Base-by-base conservation (phyloP, 2,113 vertebrate genomes). In the Gymnogyps californianus region DNA sequence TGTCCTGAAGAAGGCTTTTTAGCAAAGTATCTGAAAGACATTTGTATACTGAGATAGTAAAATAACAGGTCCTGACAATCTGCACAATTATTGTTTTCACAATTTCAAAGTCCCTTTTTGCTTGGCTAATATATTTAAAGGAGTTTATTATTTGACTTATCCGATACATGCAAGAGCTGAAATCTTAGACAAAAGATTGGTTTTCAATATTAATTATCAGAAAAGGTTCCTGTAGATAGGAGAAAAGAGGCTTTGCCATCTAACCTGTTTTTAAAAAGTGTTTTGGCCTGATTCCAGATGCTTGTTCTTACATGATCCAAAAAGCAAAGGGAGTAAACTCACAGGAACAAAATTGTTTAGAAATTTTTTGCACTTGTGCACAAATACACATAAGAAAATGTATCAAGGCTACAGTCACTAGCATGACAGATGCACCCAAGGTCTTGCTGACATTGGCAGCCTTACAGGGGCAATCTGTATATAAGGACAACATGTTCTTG, bases 401-500 rank as follows among this genome's bases (percentile, higher is more conserved):
- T 80, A 66, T 77, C n/a, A 38, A 79, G 46, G 66, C 49, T 75
- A 59, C 54, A 80, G 89, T 76, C 84, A 47, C 74, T 46, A 62
- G 26, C 57, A 70, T 66, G 78, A 95, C 94, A 97, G 95, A 91
- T 94, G 95, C 84, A 95, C 89, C 49, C 94, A 96, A 97, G 87
- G 87, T 96, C 96, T 96, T 91, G 83, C 87, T 97, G 97, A 96
- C 97, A 85, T 46, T 97, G 97, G 93, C 97, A 97, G 89, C 46
- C 32, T 88, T 91, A 94, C 87, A 93, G 94, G 91, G 87, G 74
- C 78, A 93, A 83, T 94, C 93, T 93, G 83, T 74, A 36, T 77
- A 34, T 59, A 89, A 87, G 93, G 58, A 93, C 57, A 4, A 58
- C 28, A 10, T 62, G 89, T 93, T 90, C 95, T 92, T 93, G 66